Base-by-base conservation (phyloP, 2,797 vertebrate genomes). In the Ispidina lecontei region DNA sequence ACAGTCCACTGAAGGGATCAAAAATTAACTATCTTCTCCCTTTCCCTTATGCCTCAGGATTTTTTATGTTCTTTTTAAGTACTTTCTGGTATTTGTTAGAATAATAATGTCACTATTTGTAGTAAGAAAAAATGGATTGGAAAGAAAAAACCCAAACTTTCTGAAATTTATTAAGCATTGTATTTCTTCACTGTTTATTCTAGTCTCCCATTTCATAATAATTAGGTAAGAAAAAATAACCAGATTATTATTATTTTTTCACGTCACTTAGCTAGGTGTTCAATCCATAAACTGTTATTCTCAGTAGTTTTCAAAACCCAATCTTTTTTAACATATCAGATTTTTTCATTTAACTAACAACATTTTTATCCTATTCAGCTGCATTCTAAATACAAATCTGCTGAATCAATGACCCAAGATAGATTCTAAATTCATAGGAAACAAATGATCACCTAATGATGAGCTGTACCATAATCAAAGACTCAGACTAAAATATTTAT, bases 191-290 rank as follows among this genome's bases (percentile, higher is more conserved):
- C 52, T 87, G 52, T 79, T 74, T 54, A 90, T 44, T 63, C 9
- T n/a, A 72, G 41, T 83, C 73, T 52, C 43, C 31, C 39, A 5
- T 68, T 75, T 91, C 69, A 46, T 60, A 93, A 81, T 90, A 90
- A 89, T 86, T 74, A 91, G 23, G 4, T 44, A 59, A 8, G 94
- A 78, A 93, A 96, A 95, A n/a, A 46, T 68, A 95, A 93, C 29
- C 62, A 84, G 59, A 87, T 84, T 86, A 92, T 84, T 64, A 33
- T 52, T 16, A 17, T 59, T 80, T 80, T 59, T 62, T 71, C 31
- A 46, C 12, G 79, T 5, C 4, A n/a, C 86, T 95, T 92, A 90
- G 67, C n/a, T 87, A 76, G 17, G 10, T 80, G 22, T 33, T 82
- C 72, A 89, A 60, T 33, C 8, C 35, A 87, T 87, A 88, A 43